Percentiles rank a stretch among this genome's conserved stretches.
Conservation (phyloP, 2,888 invertebrate species). For the Leptopterna dolabrata region DNA sequence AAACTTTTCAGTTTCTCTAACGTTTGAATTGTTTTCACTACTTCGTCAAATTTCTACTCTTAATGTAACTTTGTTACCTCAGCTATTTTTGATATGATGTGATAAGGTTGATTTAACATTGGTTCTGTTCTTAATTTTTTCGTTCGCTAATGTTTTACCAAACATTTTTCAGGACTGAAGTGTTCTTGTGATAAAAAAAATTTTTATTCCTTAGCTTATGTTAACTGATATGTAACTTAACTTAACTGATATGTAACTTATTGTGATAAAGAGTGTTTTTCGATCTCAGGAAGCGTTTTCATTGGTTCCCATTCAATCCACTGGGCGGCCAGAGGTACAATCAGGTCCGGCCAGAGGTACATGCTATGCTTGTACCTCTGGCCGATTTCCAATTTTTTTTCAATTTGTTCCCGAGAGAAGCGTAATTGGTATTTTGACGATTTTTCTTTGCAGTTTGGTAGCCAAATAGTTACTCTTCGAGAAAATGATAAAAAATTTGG, state of each 20-base stretch:
- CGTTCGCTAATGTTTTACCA: not conserved
- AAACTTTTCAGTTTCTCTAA: not conserved
- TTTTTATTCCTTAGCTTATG: not conserved
- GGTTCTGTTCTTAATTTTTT: too few species aligned
- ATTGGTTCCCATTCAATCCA: not conserved
- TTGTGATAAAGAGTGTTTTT: not conserved
- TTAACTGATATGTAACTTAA: too few species aligned
- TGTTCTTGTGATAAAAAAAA: not conserved
- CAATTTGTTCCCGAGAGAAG: not conserved
- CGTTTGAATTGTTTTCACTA: not conserved
- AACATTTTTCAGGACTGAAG: not conserved
- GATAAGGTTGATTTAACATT: not conserved
- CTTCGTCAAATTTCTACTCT: not conserved
- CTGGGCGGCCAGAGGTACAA: slow-evolving; percentile 1
- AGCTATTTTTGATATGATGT: not conserved
- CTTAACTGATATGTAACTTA: not conserved
- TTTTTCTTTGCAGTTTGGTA: not conserved
- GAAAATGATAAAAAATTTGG: too few species aligned
- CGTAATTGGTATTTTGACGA: not conserved
- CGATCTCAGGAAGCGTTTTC: not conserved
- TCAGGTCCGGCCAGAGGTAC: slow-evolving; percentile 21
- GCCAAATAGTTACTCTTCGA: too few species aligned
- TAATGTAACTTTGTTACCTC: too few species aligned
- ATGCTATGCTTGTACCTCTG: slow-evolving; percentile 28
- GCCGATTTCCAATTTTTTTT: slow-evolving; percentile 12